Evolutionary conservation across 2,113 vertebrate species (phyloP), one percentile per base, ranked within the genome.

Genomic region (Gymnocephalus cernua): DNA sequence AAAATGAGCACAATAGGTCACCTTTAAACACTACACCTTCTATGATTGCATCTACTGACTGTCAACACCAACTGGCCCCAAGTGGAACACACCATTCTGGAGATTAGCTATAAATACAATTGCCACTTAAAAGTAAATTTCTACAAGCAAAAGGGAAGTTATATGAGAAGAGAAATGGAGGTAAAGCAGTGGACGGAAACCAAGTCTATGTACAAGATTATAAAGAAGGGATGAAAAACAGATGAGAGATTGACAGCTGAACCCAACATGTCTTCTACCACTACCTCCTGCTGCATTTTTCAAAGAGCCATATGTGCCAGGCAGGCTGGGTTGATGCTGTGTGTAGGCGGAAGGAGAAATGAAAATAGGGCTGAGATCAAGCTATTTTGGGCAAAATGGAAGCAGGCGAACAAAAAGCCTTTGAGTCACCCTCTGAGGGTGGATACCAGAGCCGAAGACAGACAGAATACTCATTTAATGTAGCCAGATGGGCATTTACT

Each of bases 281-380:
- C 69, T 83, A 72, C 56, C 74, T 77, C 74, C 85, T 84, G 73
- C 76, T 87, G 80, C 61, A 73, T 77, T 76, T 88, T 68, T 85
- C 77, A 89, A 84, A 84, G 79, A 85, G 77, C 73, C 71, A 80
- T 89, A 80, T 88, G 86, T 81, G 79, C 48, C 86, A 85, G 51
- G 80, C 86, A 80, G 80, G 84, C 86, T 88, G 82, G 74, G 72
- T 77, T 83, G 87, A 86, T 83, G 88, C 87, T 79, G 86, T 66
- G 88, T 91, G 92, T 91, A 82, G 92, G 92, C 68, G 82, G 89
- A 83, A 86, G 85, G 85, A 92, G 83, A 73, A 92, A 91, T 92
- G 85, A 92, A 93, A 92, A 91, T 92, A 91, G 90, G 90, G 77
- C 86, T 91, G 75, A 90, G 89, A 91, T 92, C 90, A 91, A 92